Conservation (phyloP, 2,797 vertebrate species). For the Australoheros facetus region DNA sequence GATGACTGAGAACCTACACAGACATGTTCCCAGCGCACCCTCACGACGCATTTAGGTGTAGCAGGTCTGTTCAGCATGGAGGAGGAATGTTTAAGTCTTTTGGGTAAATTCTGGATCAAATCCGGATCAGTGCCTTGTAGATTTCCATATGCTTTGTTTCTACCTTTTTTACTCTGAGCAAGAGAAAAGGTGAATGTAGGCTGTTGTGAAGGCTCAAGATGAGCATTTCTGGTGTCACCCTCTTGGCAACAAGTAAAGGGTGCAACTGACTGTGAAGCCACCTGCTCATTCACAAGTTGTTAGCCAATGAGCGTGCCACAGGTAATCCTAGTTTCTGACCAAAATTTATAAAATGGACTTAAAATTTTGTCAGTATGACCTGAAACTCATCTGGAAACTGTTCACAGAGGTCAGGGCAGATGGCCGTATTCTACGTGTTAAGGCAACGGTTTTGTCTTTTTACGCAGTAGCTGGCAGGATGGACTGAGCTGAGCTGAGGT, state of each 20-base stretch:
- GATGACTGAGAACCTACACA: no score
- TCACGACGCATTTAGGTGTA: no score
- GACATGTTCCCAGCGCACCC: no score
- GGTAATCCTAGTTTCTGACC: not conserved
- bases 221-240: not conserved
- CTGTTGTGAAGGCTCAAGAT: no score
- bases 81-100: not conserved
- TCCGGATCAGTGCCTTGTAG: accelerated
- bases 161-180: not conserved
- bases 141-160: not conserved
- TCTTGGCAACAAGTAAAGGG: not conserved
- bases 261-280: not conserved
- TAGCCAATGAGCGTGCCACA: not conserved
- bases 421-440: not conserved
- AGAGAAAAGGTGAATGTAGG: not conserved
- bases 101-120: not conserved
- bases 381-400: not conserved
- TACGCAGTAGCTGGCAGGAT: no score
- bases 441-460: not conserved
- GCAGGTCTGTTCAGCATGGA: no score
- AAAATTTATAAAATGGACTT: not conserved
- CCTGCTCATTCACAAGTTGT: not conserved
- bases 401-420: not conserved
- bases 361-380: not conserved
- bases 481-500: no score